Evolutionary conservation across 1,140 invertebrate species (phyloP), one percentile per base, ranked within the genome.

Genomic region (Heterodera carotae): DNA sequence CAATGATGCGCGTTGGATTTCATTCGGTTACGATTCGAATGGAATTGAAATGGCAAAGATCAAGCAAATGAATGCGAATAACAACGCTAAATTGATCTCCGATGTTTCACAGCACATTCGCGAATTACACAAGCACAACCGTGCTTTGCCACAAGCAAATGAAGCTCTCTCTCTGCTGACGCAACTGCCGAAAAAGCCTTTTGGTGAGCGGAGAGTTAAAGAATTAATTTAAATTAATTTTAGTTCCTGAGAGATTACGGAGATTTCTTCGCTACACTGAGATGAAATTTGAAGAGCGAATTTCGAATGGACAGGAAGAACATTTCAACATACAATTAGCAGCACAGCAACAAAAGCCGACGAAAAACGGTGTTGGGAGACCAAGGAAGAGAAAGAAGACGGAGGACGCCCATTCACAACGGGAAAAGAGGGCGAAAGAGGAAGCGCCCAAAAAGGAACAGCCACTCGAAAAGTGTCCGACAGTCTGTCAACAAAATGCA

Each of bases 1-100:
- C 69, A 81, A 69, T 15, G 82, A 68, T 60, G 66, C 74, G 15
- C 59, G 79, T 39, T 83, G 82, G 82, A 15, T 74, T 34, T 70
- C 83, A 31, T 80, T 69, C 15, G 78, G 70, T 27, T 72, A 71
- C 8, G 79, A 73, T 59, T 33, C 70, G 29, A 43, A 66, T 25
- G 29, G 68, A 12, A 33, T 78, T 36, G 80, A 81, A 7, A 22
- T 83, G 72, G 72, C 72, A 6, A 56, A 62, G 36, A 48, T 73
- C 29, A 80, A 62, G 36, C 67, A 79, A 64, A 56, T 73, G 67
- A 68, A 73, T 18, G 43, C 62, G 6, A 79, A 68, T 56, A 27
- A 31, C 2, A 59, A 67, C 27, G 31, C 66, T 71, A 70, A 29
- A 8, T n/a, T 76, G 29, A 2, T 18, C n/a, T 48, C 31, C 8